Base-by-base conservation (phyloP, 2,888 invertebrate genomes). In the Artemia sp. region DNA sequence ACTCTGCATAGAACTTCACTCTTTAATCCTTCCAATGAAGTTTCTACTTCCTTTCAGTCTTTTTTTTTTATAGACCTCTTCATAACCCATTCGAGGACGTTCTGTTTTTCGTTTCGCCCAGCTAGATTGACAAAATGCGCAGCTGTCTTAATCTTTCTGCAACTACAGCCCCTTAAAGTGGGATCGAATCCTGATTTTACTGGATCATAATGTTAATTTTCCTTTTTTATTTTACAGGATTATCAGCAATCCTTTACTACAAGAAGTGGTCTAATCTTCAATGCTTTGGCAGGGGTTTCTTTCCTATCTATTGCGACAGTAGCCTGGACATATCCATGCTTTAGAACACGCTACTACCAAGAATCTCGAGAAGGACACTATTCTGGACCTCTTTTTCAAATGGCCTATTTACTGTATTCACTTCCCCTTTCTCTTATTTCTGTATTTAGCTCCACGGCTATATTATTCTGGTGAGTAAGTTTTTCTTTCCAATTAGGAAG, bases 301-400 rank as follows among this genome's bases (percentile, higher is more conserved):
- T 85, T 87, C 75, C 80, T 86, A 71, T 85, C 86, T 72, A 85
- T 87, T 70, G 81, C 85, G 76, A 85, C 85, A 73, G 85, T 88
- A 0, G 83, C 86, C 66, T 81, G 84, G 73, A 81, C 86, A 72
- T 87, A 86, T 81, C 87, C 90, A 5, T 85, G 85, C 52, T 89
- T 89, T 79, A 82, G 93, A n/a, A 90, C 89, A n/a, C 83, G 90
- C 64, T 93, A 92, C 79, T 92, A 91, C 74, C 92, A 93, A 76
- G 94, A 94, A 76, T 86, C 88, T 0, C 86, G 92, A 69, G 92
- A 92, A 78, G 92, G 92, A 0, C 79, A 91, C 0, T 94, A 94
- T 78, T 87, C 89, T 5, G 93, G 93, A 0, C 87, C 90, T 0
- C 84, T 90, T 73, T 84, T 93, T 74, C 80, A 93, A 0, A 80